Evolutionary conservation across 2,797 vertebrate species (phyloP), one percentile per base, ranked within the genome.

Genomic region (Urophycis tenuis): DNA sequence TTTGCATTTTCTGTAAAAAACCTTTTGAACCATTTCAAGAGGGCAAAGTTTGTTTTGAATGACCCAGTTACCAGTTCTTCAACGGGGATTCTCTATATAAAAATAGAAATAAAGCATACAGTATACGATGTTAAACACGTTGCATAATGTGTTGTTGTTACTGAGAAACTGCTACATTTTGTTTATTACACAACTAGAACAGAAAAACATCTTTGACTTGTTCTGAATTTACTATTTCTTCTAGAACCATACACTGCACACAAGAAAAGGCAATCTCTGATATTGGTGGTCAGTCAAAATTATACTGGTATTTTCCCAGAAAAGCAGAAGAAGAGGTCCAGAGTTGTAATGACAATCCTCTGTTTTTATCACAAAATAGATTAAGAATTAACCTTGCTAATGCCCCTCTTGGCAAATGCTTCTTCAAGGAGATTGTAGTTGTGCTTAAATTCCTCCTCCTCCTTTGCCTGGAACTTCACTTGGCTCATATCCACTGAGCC

Each of bases 21-120:
- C 36, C 29, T 75, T 85, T 86, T 93, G 81, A 94, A 92, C 93
- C 93, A 95, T 80, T 91, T 93, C 32, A 94, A 72, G 77, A 88
- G 79, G 19, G 83, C 76, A 75, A 92, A 89, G 86, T 81, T 92
- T 69, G 80, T 71, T 79, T 83, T 85, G 76, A 88, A 89, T 74
- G 91, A 84, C 25, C 91, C 90, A 25, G 80, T 84, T 33, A 92
- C 81, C 17, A 95, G 84, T 1, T 91, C 82, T 2, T 89, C 86
- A 49, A 92, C 85, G 36, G 91, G 91, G 80, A 95, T 74, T 41
- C n/a, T 64, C 94, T 95, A 74, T n/a, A n/a, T n/a, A 64, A 87
- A 75, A 11, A 78, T n/a, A n/a, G n/a, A 73, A 45, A 76, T 3
- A 76, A 29, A 29, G 60, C 0, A 29, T 29, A 67, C 60, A 67